A percentile compares a stretch with the other conserved stretches of the same genome.
Conservation (phyloP, 1,140 invertebrate genomes). For the Plutomurus gul region DNA sequence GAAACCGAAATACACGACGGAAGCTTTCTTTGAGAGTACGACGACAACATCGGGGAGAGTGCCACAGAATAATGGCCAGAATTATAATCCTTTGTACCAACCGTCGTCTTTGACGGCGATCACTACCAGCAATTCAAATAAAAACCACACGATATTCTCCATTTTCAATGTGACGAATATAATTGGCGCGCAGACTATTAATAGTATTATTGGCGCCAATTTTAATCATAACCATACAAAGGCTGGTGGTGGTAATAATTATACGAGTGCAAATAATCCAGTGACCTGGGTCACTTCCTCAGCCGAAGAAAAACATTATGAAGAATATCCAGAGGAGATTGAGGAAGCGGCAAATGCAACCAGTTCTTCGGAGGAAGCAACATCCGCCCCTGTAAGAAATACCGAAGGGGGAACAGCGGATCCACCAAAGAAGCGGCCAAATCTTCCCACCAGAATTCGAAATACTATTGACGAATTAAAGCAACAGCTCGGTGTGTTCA, state of each 20-base stretch:
- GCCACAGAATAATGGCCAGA: neutral
- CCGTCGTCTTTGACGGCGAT: neutral
- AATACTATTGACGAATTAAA: neutral
- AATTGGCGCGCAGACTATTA: neutral
- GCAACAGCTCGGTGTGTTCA: neutral
- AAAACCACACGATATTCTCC: neutral
- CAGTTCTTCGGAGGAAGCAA: no score
- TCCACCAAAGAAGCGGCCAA: neutral
- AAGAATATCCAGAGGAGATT: neutral
- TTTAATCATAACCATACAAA: neutral
- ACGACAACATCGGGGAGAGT: neutral
- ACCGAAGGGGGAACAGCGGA: neutral
- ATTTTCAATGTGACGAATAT: neutral
- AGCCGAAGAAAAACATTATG: neutral
- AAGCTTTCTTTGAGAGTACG: neutral
- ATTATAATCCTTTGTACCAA: neutral
- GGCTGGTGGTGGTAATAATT: neutral
- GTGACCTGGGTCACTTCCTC: neutral
- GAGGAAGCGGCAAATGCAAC: no score
- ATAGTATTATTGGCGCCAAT: neutral
- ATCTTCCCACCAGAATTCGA: neutral
- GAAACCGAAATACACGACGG: constrained; percentile 2
- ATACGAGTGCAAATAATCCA: neutral
- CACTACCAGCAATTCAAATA: neutral
- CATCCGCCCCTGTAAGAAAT: neutral